Percentiles rank a stretch among this genome's conserved stretches.
phyloP scores from a whole-genome alignment of 1,140 invertebrate species.

The Drosophila murphyi region DNA sequence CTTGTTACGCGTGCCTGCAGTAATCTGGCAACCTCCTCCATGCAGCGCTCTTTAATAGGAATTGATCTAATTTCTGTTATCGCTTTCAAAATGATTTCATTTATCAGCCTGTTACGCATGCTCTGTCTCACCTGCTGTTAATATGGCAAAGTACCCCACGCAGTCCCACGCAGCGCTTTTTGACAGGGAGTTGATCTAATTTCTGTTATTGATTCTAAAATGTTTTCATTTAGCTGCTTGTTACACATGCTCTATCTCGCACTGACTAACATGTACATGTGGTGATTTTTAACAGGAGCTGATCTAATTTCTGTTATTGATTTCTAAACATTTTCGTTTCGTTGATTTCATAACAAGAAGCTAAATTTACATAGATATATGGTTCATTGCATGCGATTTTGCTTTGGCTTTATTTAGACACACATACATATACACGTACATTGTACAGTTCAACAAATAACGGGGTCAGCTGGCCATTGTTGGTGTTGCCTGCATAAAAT shows the following conservation, averaged over 20 bases:
- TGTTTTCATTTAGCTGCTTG: not conserved
- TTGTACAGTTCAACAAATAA: constrained; percentile 78
- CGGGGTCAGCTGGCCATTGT: constrained; percentile 76
- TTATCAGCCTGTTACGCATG: not conserved
- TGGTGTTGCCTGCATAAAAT: constrained; percentile 64
- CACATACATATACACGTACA: not conserved
- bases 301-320: constrained; percentile 15
- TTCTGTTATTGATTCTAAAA: no score
- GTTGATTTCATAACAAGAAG: constrained; percentile 16
- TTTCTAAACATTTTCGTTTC: constrained; percentile 24
- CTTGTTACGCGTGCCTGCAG: not conserved
- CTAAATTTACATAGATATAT: constrained; percentile 20
- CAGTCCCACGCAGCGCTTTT: not conserved
- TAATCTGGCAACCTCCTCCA: not conserved
- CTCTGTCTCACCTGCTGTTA: not conserved
- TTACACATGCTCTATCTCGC: constrained; percentile 1
- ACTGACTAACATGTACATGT: not conserved
- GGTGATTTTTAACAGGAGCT: not conserved
- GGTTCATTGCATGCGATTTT: constrained; percentile 67
- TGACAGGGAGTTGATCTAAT: not conserved
- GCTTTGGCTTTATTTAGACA: constrained; percentile 28
- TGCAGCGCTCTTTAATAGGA: not conserved
- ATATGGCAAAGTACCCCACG: not conserved
- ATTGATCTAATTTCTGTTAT: not conserved
- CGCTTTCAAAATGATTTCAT: no score